Conservation (phyloP, 2,113 vertebrate species). For the Ginglymostoma cirratum region DNA sequence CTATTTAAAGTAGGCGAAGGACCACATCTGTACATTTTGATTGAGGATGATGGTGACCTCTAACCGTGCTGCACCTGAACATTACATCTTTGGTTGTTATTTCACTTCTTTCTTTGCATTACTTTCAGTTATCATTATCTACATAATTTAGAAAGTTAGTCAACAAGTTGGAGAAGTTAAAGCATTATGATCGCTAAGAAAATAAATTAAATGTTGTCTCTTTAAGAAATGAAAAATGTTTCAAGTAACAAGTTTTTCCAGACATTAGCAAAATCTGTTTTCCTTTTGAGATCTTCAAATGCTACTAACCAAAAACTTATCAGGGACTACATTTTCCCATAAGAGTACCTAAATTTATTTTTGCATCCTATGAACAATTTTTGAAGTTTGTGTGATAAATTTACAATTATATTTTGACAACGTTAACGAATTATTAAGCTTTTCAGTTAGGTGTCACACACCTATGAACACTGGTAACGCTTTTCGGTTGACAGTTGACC, state of each 20-base stretch:
- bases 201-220: neutral
- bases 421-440: slow-evolving; percentile 13
- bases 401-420: neutral
- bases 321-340: neutral
- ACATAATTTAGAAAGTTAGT: slow-evolving; percentile 6
- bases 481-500: slow-evolving; percentile 55
- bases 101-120: neutral
- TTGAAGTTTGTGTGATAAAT: neutral
- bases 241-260: neutral
- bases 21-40: neutral
- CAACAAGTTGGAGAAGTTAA: neutral
- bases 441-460: slow-evolving; percentile 27
- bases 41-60: neutral
- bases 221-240: neutral
- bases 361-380: neutral
- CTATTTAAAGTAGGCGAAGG: neutral
- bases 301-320: neutral
- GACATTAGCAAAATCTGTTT: neutral
- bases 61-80: neutral
- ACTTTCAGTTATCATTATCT: neutral
- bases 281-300: neutral
- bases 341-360: neutral
- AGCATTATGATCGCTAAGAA: neutral
- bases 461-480: neutral
- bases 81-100: neutral